Percentiles rank a stretch among this genome's conserved stretches.
phyloP scores from a whole-genome alignment of 2,113 vertebrate genomes.

The Gnathonemus echidnorhynchus region DNA sequence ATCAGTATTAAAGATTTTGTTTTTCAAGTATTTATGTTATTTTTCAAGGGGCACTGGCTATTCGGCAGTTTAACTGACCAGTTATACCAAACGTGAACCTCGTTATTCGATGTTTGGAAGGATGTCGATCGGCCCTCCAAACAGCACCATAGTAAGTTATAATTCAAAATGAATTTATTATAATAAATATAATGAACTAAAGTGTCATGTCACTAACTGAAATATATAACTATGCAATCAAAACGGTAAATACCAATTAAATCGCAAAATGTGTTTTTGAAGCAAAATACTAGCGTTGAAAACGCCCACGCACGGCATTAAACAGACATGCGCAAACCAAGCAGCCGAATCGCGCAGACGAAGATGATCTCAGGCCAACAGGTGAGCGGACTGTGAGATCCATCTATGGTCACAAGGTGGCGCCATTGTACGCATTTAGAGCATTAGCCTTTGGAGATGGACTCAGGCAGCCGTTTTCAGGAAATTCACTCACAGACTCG shows the following conservation, averaged over 20 bases:
- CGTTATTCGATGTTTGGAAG: neutral
- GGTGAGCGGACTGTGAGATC: neutral
- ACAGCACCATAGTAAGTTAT: neutral
- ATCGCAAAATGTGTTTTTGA: neutral
- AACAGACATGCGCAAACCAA: neutral
- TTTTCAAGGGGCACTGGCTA: neutral
- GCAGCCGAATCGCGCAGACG: neutral
- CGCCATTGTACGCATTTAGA: constrained; percentile 15
- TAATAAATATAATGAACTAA: neutral
- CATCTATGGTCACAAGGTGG: constrained; percentile 43
- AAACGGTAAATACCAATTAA: neutral
- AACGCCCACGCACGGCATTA: neutral
- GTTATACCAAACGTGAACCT: neutral
- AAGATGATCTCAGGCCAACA: neutral
- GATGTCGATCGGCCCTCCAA: neutral
- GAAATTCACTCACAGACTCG: neutral
- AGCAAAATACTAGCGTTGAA: neutral
- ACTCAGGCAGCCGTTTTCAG: neutral
- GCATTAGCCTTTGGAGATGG: neutral
- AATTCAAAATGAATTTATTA: neutral
- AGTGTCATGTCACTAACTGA: neutral
- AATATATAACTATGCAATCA: neutral
- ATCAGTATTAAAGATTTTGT: neutral
- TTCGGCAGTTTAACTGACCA: neutral
- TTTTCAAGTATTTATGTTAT: neutral